phyloP scores from a whole-genome alignment of 2,113 vertebrate species.

The Petrocephalus microphthalmus region DNA sequence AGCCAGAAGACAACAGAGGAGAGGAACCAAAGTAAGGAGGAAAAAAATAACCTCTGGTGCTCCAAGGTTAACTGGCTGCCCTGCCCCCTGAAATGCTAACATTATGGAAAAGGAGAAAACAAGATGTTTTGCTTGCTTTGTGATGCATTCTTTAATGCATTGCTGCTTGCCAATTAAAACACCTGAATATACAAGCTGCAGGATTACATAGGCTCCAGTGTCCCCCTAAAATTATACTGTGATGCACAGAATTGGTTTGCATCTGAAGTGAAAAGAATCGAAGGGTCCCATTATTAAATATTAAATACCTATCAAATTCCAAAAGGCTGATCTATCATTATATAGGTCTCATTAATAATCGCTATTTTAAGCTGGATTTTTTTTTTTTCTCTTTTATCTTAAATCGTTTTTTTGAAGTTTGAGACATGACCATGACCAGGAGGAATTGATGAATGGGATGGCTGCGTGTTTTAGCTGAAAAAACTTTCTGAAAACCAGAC shows the following conservation, averaged over 20 bases:
- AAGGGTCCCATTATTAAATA: neutral
- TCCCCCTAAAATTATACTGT: neutral
- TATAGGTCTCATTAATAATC: neutral
- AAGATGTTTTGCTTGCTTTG: neutral
- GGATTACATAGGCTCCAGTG: neutral
- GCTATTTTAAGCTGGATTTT: neutral
- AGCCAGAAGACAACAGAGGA: neutral
- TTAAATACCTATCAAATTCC: neutral
- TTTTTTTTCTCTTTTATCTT: neutral
- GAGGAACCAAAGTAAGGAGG: neutral
- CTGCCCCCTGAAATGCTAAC: neutral
- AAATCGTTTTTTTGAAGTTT: neutral
- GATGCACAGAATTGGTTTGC: neutral
- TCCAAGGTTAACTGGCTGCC: neutral
- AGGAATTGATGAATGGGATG: neutral
- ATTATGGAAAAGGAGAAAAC: neutral
- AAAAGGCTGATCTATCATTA: neutral
- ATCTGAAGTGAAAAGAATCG: neutral
- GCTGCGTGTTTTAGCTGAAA: neutral
- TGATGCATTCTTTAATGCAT: neutral
- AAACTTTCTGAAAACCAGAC: neutral
- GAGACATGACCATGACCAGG: neutral
- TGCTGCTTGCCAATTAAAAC: neutral
- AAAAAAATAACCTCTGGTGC: neutral
- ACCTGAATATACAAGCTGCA: neutral